These are phyloP conservation scores for Achlya flavicornis DNA, from an alignment of 2,888 invertebrate genomes.

Conservation along the genomic window DNA sequence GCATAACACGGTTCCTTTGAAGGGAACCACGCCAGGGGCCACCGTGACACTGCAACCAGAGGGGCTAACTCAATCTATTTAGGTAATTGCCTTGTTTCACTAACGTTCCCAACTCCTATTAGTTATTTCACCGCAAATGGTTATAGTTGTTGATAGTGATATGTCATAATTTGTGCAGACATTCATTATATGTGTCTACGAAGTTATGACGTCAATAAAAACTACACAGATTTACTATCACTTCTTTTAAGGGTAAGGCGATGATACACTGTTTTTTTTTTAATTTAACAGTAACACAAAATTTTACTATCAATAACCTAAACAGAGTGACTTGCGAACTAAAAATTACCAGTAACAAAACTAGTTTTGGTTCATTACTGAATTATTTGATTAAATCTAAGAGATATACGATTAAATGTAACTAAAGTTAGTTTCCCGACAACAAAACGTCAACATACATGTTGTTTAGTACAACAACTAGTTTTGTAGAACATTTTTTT, in stretches of 20 bases:
- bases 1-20: conserved; percentile 72
- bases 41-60: conserved; percentile 47
- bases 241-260: background rate
- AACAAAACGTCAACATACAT: too few species aligned
- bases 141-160: conserved; percentile 22
- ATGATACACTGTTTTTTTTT: background rate
- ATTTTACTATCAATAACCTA: too few species aligned
- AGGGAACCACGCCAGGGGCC: conserved; percentile 64
- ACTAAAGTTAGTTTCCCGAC: too few species aligned
- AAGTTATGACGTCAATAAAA: background rate
- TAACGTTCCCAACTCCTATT: conserved; percentile 56
- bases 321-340: too few species aligned
- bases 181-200: background rate
- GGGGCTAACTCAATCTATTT: conserved; percentile 75
- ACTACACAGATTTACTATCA: background rate
- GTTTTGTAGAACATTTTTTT: too few species aligned
- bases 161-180: conserved; percentile 6
- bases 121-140: conserved; percentile 38
- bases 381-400: too few species aligned
- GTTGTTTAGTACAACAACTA: too few species aligned
- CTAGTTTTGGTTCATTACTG: too few species aligned
- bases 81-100: conserved; percentile 78
- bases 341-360: too few species aligned
- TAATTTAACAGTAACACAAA: too few species aligned
- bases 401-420: too few species aligned